These are phyloP conservation scores for Hyles lineata DNA, from an alignment of 2,888 invertebrate species.

Conservation along the genomic window DNA sequence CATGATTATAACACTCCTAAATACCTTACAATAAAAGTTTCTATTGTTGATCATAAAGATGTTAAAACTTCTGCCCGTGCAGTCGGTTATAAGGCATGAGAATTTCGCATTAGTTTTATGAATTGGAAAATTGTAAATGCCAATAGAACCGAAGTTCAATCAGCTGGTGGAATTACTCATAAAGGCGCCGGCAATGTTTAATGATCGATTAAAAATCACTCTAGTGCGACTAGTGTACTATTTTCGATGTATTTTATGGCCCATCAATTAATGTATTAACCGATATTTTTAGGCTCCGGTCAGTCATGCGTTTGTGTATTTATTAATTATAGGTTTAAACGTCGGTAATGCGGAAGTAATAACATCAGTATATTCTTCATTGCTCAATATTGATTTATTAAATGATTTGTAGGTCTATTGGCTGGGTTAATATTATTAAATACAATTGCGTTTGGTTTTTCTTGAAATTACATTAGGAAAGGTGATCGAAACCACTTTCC, in stretches of 20 bases:
- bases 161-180: slow-evolving; percentile 46
- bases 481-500: not conserved
- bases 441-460: not conserved
- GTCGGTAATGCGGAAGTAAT: not conserved
- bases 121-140: slow-evolving; percentile 26
- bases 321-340: slow-evolving; percentile 6
- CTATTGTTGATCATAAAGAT: slow-evolving; percentile 33
- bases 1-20: slow-evolving; percentile 43
- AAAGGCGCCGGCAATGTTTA: slow-evolving; percentile 53
- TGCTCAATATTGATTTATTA: not conserved
- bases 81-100: slow-evolving; percentile 1
- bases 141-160: slow-evolving; percentile 37
- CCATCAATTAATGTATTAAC: slow-evolving; percentile 57
- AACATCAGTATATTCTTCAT: not conserved
- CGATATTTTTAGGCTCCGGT: slow-evolving; percentile 44
- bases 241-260: slow-evolving; percentile 54
- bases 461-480: not conserved
- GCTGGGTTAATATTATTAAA: not conserved
- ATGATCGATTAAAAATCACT: slow-evolving; percentile 65
- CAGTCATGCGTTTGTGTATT: slow-evolving; percentile 41
- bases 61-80: slow-evolving; percentile 30
- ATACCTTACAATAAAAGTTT: slow-evolving; percentile 41
- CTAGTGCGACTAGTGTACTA: slow-evolving; percentile 50
- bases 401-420: not conserved
- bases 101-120: not conserved